phyloP scores from a whole-genome alignment of 2,888 invertebrate species.

The Drosophila flavopinicola region DNA sequence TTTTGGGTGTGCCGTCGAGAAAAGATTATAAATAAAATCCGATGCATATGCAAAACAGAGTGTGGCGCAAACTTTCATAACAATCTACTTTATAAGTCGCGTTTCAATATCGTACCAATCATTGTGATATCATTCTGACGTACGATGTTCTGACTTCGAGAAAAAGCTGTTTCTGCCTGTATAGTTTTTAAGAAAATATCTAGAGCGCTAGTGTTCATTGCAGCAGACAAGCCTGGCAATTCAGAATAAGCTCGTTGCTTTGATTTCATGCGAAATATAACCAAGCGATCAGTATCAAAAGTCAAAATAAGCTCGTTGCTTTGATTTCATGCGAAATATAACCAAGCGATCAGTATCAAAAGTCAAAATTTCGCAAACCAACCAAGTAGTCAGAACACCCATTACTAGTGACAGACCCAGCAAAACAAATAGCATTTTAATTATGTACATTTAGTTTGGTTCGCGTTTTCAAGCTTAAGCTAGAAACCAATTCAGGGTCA shows the following conservation, averaged over 20 bases:
- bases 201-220: background rate
- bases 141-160: too few relatives aligned
- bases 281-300: constrained; percentile 5
- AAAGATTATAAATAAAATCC: constrained; percentile 22
- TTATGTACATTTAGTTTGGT: constrained; percentile 29
- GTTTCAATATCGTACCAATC: constrained; percentile 38
- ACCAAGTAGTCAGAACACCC: background rate
- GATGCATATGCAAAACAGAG: constrained; percentile 32
- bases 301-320: constrained; percentile 6
- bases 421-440: constrained; percentile 44
- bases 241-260: constrained; percentile 5
- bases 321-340: constrained; percentile 10
- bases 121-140: constrained; percentile 7
- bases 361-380: background rate
- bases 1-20: constrained; percentile 65
- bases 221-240: background rate
- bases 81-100: constrained; percentile 18
- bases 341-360: constrained; percentile 4
- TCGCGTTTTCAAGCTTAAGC: constrained; percentile 32
- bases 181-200: background rate
- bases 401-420: constrained; percentile 1
- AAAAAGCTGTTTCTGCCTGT: background rate
- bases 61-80: constrained; percentile 5
- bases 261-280: constrained; percentile 11
- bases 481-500: constrained; percentile 61